These are phyloP conservation scores for Toxotes jaculatrix DNA, from an alignment of 2,113 vertebrate genomes.

Conservation along the genomic window DNA sequence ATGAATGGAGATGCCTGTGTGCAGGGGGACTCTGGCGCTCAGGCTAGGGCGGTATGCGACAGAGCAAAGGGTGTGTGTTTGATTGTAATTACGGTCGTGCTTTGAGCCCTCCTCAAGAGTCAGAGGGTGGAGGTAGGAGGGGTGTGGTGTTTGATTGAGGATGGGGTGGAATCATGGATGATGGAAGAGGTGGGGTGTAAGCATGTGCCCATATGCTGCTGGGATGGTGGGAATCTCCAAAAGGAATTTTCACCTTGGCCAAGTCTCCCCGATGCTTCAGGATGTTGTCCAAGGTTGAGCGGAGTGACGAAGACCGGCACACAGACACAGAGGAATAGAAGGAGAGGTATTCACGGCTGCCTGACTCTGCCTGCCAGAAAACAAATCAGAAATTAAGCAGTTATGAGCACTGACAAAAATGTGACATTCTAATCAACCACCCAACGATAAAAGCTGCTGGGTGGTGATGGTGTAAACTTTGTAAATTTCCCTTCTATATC, in stretches of 20 bases:
- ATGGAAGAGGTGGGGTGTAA: conserved; percentile 69
- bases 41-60: conserved; percentile 29
- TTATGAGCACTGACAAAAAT: conserved; percentile 41
- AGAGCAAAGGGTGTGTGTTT: conserved; percentile 66
- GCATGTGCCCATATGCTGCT: conserved; percentile 78
- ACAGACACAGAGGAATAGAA: conserved; percentile 33
- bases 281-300: conserved; percentile 67
- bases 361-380: conserved; percentile 51
- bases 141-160: conserved; percentile 65
- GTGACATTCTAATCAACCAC: conserved; percentile 65
- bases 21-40: conserved; percentile 25
- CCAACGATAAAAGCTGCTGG: conserved; percentile 35
- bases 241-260: conserved; percentile 73
- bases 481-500: conserved; percentile 5
- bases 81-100: conserved; percentile 74
- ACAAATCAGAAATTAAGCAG: conserved; percentile 51
- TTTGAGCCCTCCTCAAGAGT: conserved; percentile 63
- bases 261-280: conserved; percentile 47
- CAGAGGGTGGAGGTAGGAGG: conserved; percentile 34
- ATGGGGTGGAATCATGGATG: conserved; percentile 57
- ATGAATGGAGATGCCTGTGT: conserved; percentile 47
- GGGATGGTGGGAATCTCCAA: conserved; percentile 72
- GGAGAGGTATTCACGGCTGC: conserved; percentile 35
- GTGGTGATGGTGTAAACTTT: conserved; percentile 31
- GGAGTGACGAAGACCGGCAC: conserved; percentile 34